phyloP scores from a whole-genome alignment of 2,888 invertebrate genomes.

The Diadegma fenestrale region DNA sequence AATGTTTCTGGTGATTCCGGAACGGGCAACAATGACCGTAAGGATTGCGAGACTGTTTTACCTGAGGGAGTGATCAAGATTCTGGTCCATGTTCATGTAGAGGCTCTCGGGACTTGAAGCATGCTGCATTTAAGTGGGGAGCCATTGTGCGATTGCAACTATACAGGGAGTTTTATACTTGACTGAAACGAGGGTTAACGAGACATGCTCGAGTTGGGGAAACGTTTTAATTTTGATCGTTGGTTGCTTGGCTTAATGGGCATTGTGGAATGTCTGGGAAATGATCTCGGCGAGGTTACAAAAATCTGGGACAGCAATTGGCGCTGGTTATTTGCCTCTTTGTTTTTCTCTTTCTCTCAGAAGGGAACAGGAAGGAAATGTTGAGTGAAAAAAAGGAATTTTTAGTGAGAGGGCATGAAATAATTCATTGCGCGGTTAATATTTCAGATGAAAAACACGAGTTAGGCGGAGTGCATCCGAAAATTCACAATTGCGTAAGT shows the following conservation, averaged over 20 bases:
- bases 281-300: background rate
- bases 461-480: background rate
- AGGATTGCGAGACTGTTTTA: conserved; percentile 47
- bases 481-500: conserved; percentile 47
- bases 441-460: background rate
- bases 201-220: conserved; percentile 25
- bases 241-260: background rate
- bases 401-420: background rate
- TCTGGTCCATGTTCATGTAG: background rate
- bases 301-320: background rate
- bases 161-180: conserved; percentile 21
- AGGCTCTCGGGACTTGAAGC: conserved; percentile 30
- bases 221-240: conserved; percentile 20
- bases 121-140: conserved; percentile 49
- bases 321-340: background rate
- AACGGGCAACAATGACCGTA: conserved; percentile 40
- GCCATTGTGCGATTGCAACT: conserved; percentile 49
- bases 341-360: background rate
- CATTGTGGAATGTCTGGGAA: background rate
- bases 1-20: conserved; percentile 39
- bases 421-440: background rate
- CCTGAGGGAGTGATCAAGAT: conserved; percentile 52
- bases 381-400: too few relatives aligned
- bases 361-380: background rate
- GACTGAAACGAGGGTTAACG: conserved; percentile 25